Percentiles rank a stretch among this genome's conserved stretches.
Evolutionary conservation across 1,140 invertebrate genomes (phyloP).

Genomic region (Palaemon carinicauda): DNA sequence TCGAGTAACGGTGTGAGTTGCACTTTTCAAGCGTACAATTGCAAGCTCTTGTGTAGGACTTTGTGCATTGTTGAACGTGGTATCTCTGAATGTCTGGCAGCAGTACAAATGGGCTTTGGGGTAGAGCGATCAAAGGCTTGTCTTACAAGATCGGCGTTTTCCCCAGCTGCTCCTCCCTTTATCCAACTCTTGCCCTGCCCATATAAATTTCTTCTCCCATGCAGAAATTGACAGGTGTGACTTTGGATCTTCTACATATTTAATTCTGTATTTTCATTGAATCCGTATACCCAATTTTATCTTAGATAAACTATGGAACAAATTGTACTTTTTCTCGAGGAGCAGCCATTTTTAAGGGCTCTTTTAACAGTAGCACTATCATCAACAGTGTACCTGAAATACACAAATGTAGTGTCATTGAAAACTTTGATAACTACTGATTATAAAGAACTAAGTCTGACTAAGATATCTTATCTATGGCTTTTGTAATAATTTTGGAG

Average conservation of each 20-base stretch:
- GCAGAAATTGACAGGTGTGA: background rate
- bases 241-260: conserved; percentile 15
- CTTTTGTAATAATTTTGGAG: background rate
- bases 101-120: background rate
- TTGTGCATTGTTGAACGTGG: conserved; percentile 2
- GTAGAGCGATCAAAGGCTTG: conserved; percentile 1
- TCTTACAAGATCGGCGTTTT: conserved; percentile 13
- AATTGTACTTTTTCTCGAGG: background rate
- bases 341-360: conserved; percentile 26
- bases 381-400: background rate
- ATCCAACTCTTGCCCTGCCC: background rate
- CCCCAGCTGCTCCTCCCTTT: background rate
- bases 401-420: background rate
- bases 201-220: conserved; percentile 7
- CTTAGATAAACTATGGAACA: background rate
- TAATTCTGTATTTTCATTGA: background rate
- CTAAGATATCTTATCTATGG: too few species aligned
- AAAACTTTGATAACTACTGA: conserved; percentile 11
- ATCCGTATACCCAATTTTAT: background rate
- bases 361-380: background rate
- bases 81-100: conserved; percentile 9
- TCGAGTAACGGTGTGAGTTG: too few species aligned
- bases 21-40: too few species aligned
- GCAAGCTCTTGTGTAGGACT: too few species aligned
- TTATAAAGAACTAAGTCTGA: background rate